These are phyloP conservation scores for Chalcis sispes DNA, from an alignment of 2,888 invertebrate species.

Conservation along the genomic window DNA sequence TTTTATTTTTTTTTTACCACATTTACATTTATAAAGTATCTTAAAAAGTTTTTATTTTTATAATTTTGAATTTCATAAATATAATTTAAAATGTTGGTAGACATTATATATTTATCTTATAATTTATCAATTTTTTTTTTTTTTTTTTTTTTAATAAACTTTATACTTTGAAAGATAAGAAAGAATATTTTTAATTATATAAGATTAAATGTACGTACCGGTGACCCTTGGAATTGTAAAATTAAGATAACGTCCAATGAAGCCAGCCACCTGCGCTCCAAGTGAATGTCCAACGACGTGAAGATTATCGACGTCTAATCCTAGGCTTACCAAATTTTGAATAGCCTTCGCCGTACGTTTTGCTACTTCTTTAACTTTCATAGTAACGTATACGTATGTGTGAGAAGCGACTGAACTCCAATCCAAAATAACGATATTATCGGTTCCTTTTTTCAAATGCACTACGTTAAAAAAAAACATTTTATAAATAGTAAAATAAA, in stretches of 20 bases:
- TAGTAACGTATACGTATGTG: constrained; percentile 58
- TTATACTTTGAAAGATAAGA: no score
- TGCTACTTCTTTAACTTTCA: constrained; percentile 56
- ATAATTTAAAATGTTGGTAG: neutral
- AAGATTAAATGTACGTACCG: constrained; percentile 58
- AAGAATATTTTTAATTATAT: constrained; percentile 5
- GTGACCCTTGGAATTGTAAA: constrained; percentile 63
- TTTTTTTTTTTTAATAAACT: no score
- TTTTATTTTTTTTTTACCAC: no score
- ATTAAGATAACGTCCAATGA: constrained; percentile 58
- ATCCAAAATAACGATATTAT: constrained; percentile 65
- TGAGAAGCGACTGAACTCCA: constrained; percentile 64
- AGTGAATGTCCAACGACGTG: constrained; percentile 67
- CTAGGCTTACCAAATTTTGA: constrained; percentile 53
- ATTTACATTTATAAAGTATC: no score
- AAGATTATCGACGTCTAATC: constrained; percentile 59
- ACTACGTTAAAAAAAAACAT: constrained; percentile 54
- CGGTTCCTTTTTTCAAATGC: constrained; percentile 62
- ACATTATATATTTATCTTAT: neutral
- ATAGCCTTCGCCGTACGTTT: constrained; percentile 58
- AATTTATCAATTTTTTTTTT: no score
- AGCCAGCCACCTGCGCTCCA: constrained; percentile 66
- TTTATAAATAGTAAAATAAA: neutral
- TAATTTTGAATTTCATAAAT: no score
- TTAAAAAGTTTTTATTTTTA: no score